Percentiles rank a stretch among this genome's conserved stretches.
phyloP scores from a whole-genome alignment of 1,140 invertebrate genomes.

The Diploscapter pachys region DNA sequence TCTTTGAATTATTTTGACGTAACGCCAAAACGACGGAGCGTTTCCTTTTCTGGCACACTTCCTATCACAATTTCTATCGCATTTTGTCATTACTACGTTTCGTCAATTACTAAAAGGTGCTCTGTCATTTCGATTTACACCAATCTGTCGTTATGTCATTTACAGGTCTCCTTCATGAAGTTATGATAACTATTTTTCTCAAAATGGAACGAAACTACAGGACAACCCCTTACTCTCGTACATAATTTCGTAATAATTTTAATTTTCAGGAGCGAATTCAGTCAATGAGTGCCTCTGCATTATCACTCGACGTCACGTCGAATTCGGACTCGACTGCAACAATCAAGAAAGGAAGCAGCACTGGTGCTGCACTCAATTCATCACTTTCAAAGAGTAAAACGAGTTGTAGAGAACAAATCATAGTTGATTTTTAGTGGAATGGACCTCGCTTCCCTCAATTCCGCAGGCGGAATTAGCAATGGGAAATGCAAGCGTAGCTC shows the following conservation, averaged over 20 bases:
- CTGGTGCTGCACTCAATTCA: not conserved
- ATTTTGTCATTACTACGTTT: too few species aligned
- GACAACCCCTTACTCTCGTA: not conserved
- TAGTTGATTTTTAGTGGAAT: conserved; percentile 25
- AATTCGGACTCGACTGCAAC: not conserved
- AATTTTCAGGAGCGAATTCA: conserved; percentile 26
- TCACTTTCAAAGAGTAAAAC: not conserved
- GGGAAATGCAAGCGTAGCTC: conserved; percentile 9
- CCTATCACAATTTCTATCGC: too few species aligned
- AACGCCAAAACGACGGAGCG: too few species aligned
- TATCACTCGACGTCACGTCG: conserved; percentile 21
- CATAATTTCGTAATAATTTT: not conserved
- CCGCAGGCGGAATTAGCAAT: conserved; percentile 3
- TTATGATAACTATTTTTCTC: too few species aligned
- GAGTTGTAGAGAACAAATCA: conserved; percentile 14
- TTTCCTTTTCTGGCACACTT: too few species aligned
- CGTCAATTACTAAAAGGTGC: too few species aligned
- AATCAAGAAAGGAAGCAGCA: not conserved
- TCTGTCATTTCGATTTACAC: too few species aligned
- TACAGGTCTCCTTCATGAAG: too few species aligned
- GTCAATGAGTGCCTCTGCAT: conserved; percentile 21
- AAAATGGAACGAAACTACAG: not conserved
- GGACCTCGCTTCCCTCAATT: conserved; percentile 20
- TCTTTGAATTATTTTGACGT: too few species aligned
- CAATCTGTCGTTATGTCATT: too few species aligned